phyloP scores from a whole-genome alignment of 2,113 vertebrate species.

The Indicator maculatus region DNA sequence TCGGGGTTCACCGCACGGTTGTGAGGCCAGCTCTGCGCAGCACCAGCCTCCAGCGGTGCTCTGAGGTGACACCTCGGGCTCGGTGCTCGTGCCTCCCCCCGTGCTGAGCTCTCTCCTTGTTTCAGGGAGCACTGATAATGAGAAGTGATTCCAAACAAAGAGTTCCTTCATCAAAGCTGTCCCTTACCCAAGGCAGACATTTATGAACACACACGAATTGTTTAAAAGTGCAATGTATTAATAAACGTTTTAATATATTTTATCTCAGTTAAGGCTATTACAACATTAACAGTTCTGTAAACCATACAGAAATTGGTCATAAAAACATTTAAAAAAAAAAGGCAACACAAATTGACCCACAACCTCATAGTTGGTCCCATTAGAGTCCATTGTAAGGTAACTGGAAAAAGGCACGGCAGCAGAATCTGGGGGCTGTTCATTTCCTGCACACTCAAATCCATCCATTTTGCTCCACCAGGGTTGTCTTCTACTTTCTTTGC shows the following conservation, averaged over 20 bases:
- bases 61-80: accelerated
- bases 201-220: not conserved
- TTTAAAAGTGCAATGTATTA: slow-evolving; percentile 66
- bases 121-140: not conserved
- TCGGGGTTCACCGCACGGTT: accelerated
- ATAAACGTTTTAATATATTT: slow-evolving; percentile 63
- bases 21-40: accelerated
- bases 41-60: accelerated
- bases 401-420: slow-evolving; percentile 14
- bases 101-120: accelerated
- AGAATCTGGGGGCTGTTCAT: not conserved
- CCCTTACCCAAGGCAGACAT: not conserved
- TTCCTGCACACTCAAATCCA: not conserved
- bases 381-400: not conserved
- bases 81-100: accelerated
- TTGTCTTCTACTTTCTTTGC: not conserved
- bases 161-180: accelerated
- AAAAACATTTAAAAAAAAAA: slow-evolving; percentile 50
- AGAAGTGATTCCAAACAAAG: accelerated
- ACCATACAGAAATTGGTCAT: slow-evolving; percentile 55
- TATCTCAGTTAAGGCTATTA: slow-evolving; percentile 71
- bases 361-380: slow-evolving; percentile 14
- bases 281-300: slow-evolving; percentile 67
- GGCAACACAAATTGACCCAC: slow-evolving; percentile 8
- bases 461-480: not conserved